phyloP scores from a whole-genome alignment of 1,140 invertebrate species.

The Rhyacophila brunnea region DNA sequence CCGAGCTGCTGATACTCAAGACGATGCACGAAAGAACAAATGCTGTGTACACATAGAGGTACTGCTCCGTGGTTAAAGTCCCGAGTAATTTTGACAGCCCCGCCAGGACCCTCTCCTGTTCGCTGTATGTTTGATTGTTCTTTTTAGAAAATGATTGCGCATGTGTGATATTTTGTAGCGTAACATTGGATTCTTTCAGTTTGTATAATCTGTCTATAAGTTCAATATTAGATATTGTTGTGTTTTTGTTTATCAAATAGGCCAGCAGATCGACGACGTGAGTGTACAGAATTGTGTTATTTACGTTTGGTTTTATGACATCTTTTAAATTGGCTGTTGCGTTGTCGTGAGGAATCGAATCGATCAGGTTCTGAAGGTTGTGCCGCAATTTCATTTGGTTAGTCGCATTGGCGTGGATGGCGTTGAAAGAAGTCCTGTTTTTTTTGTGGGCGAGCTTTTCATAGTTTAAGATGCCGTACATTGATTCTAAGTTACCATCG shows the following conservation, averaged over 20 bases:
- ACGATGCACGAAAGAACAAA: constrained; percentile 37
- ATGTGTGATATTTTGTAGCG: neutral
- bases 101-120: neutral
- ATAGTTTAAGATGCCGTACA: constrained; percentile 17
- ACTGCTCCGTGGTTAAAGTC: constrained; percentile 28
- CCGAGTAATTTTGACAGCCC: constrained; percentile 10
- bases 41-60: constrained; percentile 40
- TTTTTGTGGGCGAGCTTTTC: constrained; percentile 5
- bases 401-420: neutral
- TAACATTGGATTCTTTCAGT: neutral
- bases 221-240: too few relatives aligned
- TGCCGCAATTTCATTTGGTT: too few relatives aligned
- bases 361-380: too few relatives aligned
- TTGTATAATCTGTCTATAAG: neutral
- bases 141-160: neutral
- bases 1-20: constrained; percentile 52
- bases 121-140: neutral
- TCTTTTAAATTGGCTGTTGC: too few relatives aligned
- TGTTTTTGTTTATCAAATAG: too few relatives aligned
- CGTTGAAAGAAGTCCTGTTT: neutral
- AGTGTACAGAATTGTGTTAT: too few relatives aligned
- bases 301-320: too few relatives aligned
- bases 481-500: constrained; percentile 24
- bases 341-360: too few relatives aligned
- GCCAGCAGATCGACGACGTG: too few relatives aligned